Evolutionary conservation across 2,113 vertebrate species (phyloP), one percentile per base, ranked within the genome.

Genomic region (Tetrax tetrax): DNA sequence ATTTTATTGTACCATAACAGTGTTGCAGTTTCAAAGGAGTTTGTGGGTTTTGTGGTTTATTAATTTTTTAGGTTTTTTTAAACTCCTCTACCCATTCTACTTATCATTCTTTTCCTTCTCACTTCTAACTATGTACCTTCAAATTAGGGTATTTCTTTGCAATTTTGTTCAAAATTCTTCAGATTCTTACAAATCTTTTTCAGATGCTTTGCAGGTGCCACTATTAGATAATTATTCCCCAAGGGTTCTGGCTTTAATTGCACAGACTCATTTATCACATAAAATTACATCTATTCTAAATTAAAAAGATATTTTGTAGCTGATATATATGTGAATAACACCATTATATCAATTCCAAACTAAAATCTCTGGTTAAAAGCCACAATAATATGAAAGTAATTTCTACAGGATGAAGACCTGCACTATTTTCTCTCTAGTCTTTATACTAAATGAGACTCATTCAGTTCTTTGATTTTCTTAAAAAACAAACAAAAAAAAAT

Each of bases 321-420:
- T 96, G 65, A 79, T 85, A 92, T 54, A 45, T 78, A 89, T 82
- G 89, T 88, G 93, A 96, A 90, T 93, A 94, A 91, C 59, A 93
- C 50, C 19, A 76, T 95, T 93, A 71, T 87, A 94, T 87, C 75
- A 87, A 93, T 95, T 97, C 64, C 45, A 56, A 88, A 70, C 43
- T 93, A 85, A 96, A 96, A 95, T 91, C 83, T 97, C 78, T 87
- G n/a, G 35, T 94, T 95, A 89, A 97, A 97, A 96, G 59, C 68
- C 51, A 68, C 83, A 84, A 79, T 66, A 93, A 93, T 69, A 83
- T 28, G 94, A 88, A 89, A 84, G 41, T 51, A 93, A 79, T 91
- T 91, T 90, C 87, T 94, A 91, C 33, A 37, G 68, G 70, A 94
- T 81, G 27, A 51, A 96, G 63, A 89, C 43, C 57, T 59, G 47